These are phyloP conservation scores for Microtus oregoni DNA, from an alignment of 2,113 vertebrate genomes.

Conservation along the genomic window DNA sequence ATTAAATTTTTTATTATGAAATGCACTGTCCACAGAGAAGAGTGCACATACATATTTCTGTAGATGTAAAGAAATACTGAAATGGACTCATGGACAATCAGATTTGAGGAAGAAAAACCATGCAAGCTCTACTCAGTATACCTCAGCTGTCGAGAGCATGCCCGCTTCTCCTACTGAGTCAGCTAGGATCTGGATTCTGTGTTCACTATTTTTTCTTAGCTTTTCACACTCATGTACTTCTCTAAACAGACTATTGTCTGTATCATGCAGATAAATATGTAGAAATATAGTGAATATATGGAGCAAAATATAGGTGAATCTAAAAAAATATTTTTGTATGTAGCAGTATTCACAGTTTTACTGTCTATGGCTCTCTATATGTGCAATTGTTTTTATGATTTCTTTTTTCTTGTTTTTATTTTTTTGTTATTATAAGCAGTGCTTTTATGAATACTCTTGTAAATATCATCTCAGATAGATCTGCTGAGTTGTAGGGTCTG, in stretches of 20 bases:
- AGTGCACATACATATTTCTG: not conserved
- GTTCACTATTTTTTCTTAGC: not conserved
- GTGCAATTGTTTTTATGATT: not conserved
- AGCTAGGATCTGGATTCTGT: not conserved
- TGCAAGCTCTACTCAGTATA: not conserved
- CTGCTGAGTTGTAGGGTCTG: not conserved
- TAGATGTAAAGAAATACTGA: not conserved
- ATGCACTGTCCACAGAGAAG: constrained; percentile 64
- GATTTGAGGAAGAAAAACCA: not conserved
- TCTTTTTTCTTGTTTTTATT: not conserved
- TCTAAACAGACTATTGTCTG: not conserved
- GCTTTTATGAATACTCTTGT: not conserved
- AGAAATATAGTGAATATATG: no score
- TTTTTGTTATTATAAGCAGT: not conserved
- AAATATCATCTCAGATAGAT: not conserved
- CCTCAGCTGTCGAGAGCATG: no score
- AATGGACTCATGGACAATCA: not conserved
- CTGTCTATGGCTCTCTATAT: not conserved
- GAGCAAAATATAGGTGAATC: not conserved
- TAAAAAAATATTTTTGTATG: not conserved
- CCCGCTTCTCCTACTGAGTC: not conserved
- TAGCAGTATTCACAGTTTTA: not conserved
- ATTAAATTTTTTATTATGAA: constrained; percentile 76
- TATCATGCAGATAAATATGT: not conserved
- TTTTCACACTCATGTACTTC: not conserved